phyloP scores from a whole-genome alignment of 2,888 invertebrate genomes.

The Danaus chrysippus region DNA sequence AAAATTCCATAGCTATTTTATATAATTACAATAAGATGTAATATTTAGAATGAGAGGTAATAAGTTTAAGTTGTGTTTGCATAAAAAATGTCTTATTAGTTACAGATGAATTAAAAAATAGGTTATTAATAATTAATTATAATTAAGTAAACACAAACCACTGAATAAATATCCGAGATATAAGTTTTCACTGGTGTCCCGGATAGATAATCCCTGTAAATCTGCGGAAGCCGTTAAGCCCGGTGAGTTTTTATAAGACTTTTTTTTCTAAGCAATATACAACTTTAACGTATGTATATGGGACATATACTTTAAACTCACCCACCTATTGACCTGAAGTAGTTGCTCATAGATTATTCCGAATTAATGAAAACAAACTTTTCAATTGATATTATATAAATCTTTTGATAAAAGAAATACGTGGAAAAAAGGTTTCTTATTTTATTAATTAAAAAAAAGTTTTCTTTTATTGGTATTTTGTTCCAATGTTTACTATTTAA shows the following conservation, averaged over 20 bases:
- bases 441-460: no score
- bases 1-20: no score
- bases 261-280: constrained; percentile 34
- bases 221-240: constrained; percentile 61
- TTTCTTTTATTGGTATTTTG: no score
- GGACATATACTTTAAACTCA: constrained; percentile 16
- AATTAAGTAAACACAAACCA: constrained; percentile 29
- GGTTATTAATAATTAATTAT: constrained; percentile 12
- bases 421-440: no score
- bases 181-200: constrained; percentile 37
- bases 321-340: constrained; percentile 26
- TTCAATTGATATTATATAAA: not conserved
- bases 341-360: constrained; percentile 13
- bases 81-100: no score
- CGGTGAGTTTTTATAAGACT: constrained; percentile 54
- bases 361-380: constrained; percentile 20
- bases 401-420: no score
- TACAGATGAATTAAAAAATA: no score
- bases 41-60: no score
- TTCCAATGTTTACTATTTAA: no score
- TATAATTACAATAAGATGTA: no score
- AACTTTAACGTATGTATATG: constrained; percentile 23
- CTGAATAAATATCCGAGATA: constrained; percentile 34
- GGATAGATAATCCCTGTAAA: constrained; percentile 61
- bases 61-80: no score